Evolutionary conservation across 2,797 vertebrate genomes (phyloP).

Genomic region (Centropyge bicolor): DNA sequence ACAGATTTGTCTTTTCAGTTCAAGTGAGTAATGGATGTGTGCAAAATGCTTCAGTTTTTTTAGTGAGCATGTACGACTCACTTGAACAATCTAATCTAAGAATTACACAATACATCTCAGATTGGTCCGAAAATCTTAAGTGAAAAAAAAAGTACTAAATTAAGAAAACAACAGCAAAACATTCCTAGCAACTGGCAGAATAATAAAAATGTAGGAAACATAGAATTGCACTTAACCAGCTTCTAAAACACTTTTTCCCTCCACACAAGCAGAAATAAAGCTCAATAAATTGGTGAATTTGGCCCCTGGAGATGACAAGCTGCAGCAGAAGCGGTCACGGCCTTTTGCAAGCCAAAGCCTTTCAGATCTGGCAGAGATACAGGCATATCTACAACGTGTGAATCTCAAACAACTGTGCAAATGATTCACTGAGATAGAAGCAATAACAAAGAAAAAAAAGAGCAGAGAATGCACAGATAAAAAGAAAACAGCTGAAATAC

Average conservation of each 20-base stretch:
- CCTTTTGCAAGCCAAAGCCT: slow-evolving; percentile 35
- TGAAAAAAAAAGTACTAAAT: slow-evolving; percentile 19
- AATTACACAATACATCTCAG: slow-evolving; percentile 27
- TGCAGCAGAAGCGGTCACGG: slow-evolving; percentile 42
- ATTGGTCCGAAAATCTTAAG: slow-evolving; percentile 17
- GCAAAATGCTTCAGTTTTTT: slow-evolving; percentile 25
- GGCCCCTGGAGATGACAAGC: slow-evolving; percentile 60
- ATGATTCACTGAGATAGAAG: slow-evolving; percentile 40
- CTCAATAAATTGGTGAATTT: slow-evolving; percentile 54
- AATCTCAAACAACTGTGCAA: slow-evolving; percentile 66
- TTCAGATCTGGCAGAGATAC: slow-evolving; percentile 36
- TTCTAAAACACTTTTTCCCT: slow-evolving; percentile 18
- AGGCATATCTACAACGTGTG: slow-evolving; percentile 34
- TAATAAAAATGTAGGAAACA: slow-evolving; percentile 27
- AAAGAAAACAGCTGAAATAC: slow-evolving; percentile 26
- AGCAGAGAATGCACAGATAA: slow-evolving; percentile 24
- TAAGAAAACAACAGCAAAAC: slow-evolving; percentile 17
- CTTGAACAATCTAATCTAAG: slow-evolving; percentile 5
- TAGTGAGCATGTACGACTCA: slow-evolving; percentile 2
- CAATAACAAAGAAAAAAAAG: slow-evolving; percentile 14
- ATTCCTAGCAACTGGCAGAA: slow-evolving; percentile 28
- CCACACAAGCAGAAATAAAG: slow-evolving; percentile 44
- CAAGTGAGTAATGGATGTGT: not conserved
- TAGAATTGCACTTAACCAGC: slow-evolving; percentile 47
- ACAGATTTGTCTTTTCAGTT: slow-evolving; percentile 19